Percentiles rank a stretch among this genome's conserved stretches.
Conservation (phyloP, 2,113 vertebrate genomes). For the Accipiter virgatus region DNA sequence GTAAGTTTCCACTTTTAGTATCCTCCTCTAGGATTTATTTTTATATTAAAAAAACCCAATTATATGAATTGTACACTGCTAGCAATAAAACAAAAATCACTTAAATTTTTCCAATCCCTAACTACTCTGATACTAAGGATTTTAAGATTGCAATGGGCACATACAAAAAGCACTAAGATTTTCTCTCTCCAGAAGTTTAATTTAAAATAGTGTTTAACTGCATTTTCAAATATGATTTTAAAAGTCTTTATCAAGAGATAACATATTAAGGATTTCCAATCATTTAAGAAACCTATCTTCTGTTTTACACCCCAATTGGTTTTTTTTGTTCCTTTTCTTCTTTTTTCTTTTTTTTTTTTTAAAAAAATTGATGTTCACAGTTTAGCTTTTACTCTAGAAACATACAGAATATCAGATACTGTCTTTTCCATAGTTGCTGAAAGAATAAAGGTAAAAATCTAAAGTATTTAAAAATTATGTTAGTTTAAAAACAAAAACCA, state of each 20-base stretch:
- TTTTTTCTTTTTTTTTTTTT: not conserved
- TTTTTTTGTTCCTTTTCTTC: too few relatives aligned
- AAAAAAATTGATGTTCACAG: not conserved
- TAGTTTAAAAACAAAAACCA: not conserved
- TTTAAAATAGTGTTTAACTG: not conserved
- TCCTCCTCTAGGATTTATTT: not conserved
- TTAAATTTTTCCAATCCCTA: not conserved
- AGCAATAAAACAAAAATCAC: not conserved
- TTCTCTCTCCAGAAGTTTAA: not conserved
- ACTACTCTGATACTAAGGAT: not conserved
- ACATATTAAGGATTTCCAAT: not conserved
- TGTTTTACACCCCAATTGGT: not conserved
- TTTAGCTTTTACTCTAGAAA: not conserved
- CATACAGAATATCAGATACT: not conserved
- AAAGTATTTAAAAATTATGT: not conserved
- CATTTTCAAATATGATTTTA: not conserved
- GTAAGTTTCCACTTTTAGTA: not conserved
- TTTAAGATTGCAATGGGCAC: not conserved
- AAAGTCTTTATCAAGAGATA: not conserved
- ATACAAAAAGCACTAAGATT: not conserved
- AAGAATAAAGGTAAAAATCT: not conserved
- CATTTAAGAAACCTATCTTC: not conserved
- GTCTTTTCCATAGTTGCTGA: not conserved
- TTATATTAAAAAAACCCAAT: not conserved
- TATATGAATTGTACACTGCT: not conserved